phyloP scores from a whole-genome alignment of 2,113 vertebrate genomes.

The Stercorarius parasiticus region DNA sequence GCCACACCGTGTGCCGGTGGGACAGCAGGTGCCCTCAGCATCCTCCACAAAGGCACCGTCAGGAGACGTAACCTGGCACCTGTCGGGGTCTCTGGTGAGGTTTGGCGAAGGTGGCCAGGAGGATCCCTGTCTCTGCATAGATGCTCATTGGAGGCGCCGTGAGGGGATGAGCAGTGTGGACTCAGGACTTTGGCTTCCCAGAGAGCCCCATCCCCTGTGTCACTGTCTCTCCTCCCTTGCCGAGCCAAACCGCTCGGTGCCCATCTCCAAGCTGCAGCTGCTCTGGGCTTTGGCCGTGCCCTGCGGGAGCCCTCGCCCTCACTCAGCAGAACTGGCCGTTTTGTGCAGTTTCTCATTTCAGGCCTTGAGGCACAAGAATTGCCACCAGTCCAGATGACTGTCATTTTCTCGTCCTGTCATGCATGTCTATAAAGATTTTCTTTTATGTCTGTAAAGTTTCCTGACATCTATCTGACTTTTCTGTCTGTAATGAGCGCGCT shows the following conservation, averaged over 20 bases:
- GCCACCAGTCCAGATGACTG: background rate
- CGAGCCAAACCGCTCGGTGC: background rate
- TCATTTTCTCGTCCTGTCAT: background rate
- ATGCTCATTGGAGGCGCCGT: rapidly evolving
- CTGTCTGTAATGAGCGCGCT: background rate
- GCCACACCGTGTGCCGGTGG: rapidly evolving
- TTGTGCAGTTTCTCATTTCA: background rate
- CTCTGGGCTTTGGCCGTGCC: rapidly evolving
- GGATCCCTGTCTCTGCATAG: background rate
- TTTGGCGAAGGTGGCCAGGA: rapidly evolving
- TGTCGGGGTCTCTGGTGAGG: rapidly evolving
- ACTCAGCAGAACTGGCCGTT: rapidly evolving
- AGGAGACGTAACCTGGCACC: rapidly evolving
- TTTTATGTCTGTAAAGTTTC: background rate
- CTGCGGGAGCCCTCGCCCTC: background rate
- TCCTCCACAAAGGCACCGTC: background rate
- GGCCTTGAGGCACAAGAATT: background rate
- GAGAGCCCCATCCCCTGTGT: background rate
- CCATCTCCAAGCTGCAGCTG: background rate
- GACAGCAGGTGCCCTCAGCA: background rate
- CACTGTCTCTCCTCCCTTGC: background rate
- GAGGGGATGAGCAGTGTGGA: rapidly evolving
- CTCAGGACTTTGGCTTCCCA: background rate
- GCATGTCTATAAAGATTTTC: background rate
- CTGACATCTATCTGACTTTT: background rate